These are phyloP conservation scores for Callyntrura guangdongensis DNA, from an alignment of 2,888 invertebrate genomes.

Conservation along the genomic window DNA sequence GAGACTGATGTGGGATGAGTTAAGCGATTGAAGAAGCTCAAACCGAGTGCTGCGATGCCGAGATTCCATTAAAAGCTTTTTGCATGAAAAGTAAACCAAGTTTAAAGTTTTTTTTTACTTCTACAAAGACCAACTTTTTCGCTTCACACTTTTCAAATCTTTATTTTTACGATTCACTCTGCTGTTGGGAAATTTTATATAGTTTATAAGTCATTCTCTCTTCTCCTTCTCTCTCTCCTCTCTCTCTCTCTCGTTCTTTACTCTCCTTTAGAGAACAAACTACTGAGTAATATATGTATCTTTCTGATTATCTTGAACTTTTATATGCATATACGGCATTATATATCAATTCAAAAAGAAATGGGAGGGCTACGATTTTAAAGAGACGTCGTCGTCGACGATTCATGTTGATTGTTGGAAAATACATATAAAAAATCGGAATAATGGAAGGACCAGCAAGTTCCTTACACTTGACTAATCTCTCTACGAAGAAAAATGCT, in stretches of 20 bases:
- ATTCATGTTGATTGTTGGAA: constrained; percentile 68
- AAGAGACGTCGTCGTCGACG: constrained; percentile 54
- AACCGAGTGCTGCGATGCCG: constrained; percentile 65
- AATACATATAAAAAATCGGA: constrained; percentile 67
- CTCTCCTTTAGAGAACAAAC: background rate
- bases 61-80: constrained; percentile 78
- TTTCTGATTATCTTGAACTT: constrained; percentile 61
- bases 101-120: constrained; percentile 66
- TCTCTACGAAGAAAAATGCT: constrained; percentile 37
- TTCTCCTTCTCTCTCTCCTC: background rate
- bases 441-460: constrained; percentile 65
- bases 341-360: constrained; percentile 39
- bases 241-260: background rate
- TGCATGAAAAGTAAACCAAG: constrained; percentile 76
- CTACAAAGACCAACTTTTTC: constrained; percentile 43
- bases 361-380: constrained; percentile 67
- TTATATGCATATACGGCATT: constrained; percentile 37
- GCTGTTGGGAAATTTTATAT: constrained; percentile 65
- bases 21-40: constrained; percentile 39
- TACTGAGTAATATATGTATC: constrained; percentile 24
- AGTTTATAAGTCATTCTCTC: constrained; percentile 38
- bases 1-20: constrained; percentile 58
- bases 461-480: constrained; percentile 75
- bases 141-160: constrained; percentile 73
- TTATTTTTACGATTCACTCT: constrained; percentile 69